phyloP scores from a whole-genome alignment of 2,888 invertebrate species.

The Hyposoter didymator region DNA sequence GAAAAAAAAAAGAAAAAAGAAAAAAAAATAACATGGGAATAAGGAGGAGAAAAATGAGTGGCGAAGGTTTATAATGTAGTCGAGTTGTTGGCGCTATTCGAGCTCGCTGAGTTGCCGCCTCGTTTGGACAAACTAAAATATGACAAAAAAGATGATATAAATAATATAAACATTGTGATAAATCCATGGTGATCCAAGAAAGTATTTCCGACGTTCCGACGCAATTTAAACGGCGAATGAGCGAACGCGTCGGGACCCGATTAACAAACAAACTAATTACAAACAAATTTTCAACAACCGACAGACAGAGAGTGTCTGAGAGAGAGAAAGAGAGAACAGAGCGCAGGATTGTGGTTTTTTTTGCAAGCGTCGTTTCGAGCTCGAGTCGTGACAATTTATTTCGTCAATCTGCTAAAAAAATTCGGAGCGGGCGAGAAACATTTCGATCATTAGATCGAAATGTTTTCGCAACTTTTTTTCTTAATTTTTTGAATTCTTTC shows the following conservation, averaged over 20 bases:
- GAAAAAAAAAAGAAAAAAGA: slow-evolving; percentile 28
- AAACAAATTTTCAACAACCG: slow-evolving; percentile 36
- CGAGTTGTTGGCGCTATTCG: slow-evolving; percentile 40
- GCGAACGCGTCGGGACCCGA: slow-evolving; percentile 59
- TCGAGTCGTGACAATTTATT: slow-evolving; percentile 49
- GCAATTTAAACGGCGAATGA: slow-evolving; percentile 62
- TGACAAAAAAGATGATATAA: slow-evolving; percentile 71
- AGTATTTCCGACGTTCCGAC: slow-evolving; percentile 81
- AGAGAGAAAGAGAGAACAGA: slow-evolving; percentile 65
- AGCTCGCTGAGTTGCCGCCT: slow-evolving; percentile 57
- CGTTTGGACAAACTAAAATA: slow-evolving; percentile 54
- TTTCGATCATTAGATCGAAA: neutral
- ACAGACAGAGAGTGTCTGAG: slow-evolving; percentile 57
- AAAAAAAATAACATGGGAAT: slow-evolving; percentile 8
- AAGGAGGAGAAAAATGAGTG: neutral
- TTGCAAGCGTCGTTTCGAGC: slow-evolving; percentile 52
- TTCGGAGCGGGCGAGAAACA: neutral
- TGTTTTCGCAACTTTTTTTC: neutral
- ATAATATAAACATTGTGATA: slow-evolving; percentile 81
- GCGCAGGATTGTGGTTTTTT: slow-evolving; percentile 47
- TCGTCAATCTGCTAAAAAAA: slow-evolving; percentile 5
- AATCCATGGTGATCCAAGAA: slow-evolving; percentile 84
- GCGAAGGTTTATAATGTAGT: slow-evolving; percentile 24
- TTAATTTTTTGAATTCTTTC: neutral
- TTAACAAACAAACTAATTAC: slow-evolving; percentile 57